These are phyloP conservation scores for Spheniscus mendiculus DNA, from an alignment of 2,113 vertebrate genomes.

Conservation along the genomic window DNA sequence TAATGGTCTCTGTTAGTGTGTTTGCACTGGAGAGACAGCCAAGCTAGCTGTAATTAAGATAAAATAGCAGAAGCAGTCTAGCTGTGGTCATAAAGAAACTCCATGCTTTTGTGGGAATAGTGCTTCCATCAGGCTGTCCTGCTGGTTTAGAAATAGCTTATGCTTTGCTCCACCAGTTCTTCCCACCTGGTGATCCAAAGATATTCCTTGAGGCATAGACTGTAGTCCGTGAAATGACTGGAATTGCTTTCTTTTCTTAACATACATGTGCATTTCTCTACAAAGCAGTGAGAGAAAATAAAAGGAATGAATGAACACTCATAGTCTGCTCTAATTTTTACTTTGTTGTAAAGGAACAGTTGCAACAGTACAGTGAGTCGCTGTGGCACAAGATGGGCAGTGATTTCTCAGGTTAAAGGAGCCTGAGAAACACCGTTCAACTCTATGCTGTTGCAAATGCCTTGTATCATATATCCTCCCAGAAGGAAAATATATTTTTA, in stretches of 20 bases:
- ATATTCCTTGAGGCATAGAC: not conserved
- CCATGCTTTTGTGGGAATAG: not conserved
- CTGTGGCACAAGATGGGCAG: not conserved
- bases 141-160: not conserved
- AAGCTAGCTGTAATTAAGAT: not conserved
- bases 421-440: not conserved
- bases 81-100: not conserved
- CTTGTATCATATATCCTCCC: not conserved
- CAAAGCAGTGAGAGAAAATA: not conserved
- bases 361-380: not conserved
- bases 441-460: not conserved
- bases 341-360: not conserved
- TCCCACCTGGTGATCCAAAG: not conserved
- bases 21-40: not conserved
- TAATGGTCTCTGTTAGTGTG: not conserved
- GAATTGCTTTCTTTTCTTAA: not conserved
- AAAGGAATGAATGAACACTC: not conserved
- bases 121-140: not conserved
- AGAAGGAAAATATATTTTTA: not conserved
- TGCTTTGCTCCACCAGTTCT: not conserved
- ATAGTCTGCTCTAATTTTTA: not conserved
- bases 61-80: not conserved
- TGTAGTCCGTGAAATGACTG: not conserved
- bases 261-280: not conserved
- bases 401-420: not conserved